Percentiles rank a stretch among this genome's conserved stretches.
phyloP scores from a whole-genome alignment of 2,797 vertebrate genomes.

The Mycteria americana region DNA sequence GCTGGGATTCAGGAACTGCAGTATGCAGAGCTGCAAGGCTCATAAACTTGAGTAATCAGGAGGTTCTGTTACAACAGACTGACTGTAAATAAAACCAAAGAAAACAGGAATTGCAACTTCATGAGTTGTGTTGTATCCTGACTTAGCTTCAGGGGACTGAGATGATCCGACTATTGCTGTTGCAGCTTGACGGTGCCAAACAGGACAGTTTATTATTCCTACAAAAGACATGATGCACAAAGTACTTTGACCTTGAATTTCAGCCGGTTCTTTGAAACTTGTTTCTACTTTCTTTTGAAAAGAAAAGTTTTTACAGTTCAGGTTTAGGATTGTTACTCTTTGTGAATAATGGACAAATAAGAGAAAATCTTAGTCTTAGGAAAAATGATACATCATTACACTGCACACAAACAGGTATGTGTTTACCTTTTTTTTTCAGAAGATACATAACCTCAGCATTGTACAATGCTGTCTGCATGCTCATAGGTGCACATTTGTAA shows the following conservation, averaged over 20 bases:
- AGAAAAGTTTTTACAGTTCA: background rate
- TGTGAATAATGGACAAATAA: background rate
- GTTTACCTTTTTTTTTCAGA: background rate
- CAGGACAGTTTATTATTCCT: background rate
- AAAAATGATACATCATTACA: background rate
- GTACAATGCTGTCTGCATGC: background rate
- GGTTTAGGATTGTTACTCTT: background rate
- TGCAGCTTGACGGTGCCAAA: background rate
- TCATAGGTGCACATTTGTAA: background rate
- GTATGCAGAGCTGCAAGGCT: background rate
- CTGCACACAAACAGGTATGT: background rate
- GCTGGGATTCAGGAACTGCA: background rate
- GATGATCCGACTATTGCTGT: background rate
- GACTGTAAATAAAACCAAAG: background rate
- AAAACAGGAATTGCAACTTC: constrained; percentile 31
- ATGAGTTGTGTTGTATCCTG: background rate
- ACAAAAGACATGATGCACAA: background rate
- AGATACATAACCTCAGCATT: background rate
- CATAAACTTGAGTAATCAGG: background rate
- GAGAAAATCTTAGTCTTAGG: background rate
- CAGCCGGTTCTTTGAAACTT: background rate
- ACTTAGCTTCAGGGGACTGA: background rate
- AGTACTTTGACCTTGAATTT: background rate
- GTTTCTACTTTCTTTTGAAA: background rate
- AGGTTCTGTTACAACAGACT: background rate